Base-by-base conservation (phyloP, 2,888 invertebrate species). In the Cephus nigrinus region DNA sequence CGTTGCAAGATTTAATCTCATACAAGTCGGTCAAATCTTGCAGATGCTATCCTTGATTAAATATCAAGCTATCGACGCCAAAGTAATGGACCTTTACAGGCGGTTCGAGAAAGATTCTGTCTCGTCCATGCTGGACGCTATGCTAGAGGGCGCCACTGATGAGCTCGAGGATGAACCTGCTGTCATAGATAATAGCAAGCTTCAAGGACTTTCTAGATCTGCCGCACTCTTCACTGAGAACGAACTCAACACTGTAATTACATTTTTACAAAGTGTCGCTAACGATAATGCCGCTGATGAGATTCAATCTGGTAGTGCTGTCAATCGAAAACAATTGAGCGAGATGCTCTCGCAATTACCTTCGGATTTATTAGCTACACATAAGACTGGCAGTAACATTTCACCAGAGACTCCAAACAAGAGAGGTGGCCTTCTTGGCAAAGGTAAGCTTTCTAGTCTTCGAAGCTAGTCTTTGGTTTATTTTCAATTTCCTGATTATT, bases 21-120 rank as follows among this genome's bases (percentile, higher is more conserved):
- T 96, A 87, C 97, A 97, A 93, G 95, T 99, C 79, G 99, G 98
- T 0, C 97, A 98, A 92, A 97, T 98, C 84, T 92, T 99, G 74
- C 98, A 99, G 92, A 96, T 97, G 92, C 93, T 99, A 78, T 98
- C 98, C 4, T 93, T 98, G 74, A 95, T 96, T 79, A 96, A 96
- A 88, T 96, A 96, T 91, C 97, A 97, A 88, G 95, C 95, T 86
- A 95, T 96, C 69, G 96, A 96, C 87, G 92, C 93, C 0, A 95
- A 95, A 90, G 93, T 94, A 78, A 92, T 93, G 79, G 98, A 98
- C 90, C 92, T 98, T 76, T 97, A 97, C 92, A 93, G 93, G 23
- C 94, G 94, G 86, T 97, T 98, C 92, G 96, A 97, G 86, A 95
- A 95, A 85, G 95, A 96, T 86, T 95, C 95, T 84, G 94, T 98